phyloP scores from a whole-genome alignment of 1,140 invertebrate genomes.

The Papilio polyxenes region DNA sequence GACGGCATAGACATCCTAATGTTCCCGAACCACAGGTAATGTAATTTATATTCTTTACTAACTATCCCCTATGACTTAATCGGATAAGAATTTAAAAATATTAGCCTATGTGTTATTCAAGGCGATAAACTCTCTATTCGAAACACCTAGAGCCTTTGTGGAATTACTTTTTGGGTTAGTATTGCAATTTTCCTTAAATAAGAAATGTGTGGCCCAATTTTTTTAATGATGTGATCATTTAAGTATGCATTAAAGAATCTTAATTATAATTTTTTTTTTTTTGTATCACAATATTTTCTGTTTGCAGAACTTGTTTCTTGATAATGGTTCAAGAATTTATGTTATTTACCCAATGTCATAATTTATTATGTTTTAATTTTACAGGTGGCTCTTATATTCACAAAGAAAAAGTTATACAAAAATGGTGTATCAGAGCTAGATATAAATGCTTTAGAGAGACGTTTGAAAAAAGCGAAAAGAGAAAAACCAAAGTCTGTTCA shows the following conservation, averaged over 20 bases:
- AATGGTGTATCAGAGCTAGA: constrained; percentile 87
- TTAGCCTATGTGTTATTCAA: no score
- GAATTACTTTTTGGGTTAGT: no score
- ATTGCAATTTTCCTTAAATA: no score
- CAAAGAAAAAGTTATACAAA: constrained; percentile 84
- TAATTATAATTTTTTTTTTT: no score
- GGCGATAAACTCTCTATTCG: no score
- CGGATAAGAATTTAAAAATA: no score
- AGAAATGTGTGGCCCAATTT: no score
- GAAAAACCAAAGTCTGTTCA: constrained; percentile 94
- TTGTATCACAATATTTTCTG: background rate
- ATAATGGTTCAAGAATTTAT: constrained; percentile 1
- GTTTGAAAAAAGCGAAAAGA: constrained; percentile 89
- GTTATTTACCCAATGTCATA: background rate
- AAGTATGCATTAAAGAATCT: no score
- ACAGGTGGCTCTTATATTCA: constrained; percentile 88
- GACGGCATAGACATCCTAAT: constrained; percentile 83
- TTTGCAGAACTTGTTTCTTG: background rate
- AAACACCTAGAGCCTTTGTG: no score
- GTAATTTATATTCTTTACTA: background rate
- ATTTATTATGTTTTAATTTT: constrained; percentile 35
- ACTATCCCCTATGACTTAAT: no score
- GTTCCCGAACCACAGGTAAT: constrained; percentile 81
- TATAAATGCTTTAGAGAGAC: constrained; percentile 88
- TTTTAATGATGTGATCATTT: no score